Evolutionary conservation across 2,797 vertebrate species (phyloP), one percentile per base, ranked within the genome.

Genomic region (Carduelis carduelis): DNA sequence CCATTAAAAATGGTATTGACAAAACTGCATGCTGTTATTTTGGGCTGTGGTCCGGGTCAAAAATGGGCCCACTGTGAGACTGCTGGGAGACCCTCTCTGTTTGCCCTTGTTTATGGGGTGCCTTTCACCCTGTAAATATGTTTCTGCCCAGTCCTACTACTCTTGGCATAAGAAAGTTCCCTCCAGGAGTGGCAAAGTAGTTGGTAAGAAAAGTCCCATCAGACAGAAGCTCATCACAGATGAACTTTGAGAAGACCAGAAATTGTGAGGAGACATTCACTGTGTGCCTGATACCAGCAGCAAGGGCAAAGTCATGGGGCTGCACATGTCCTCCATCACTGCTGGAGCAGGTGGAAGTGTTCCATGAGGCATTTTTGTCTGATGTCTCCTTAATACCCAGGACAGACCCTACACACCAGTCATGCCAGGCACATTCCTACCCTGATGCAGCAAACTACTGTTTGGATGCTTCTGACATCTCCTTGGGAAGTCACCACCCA

Each of bases 251-350:
- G 50, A 68, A 39, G 57, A 82, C 14, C 14, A 50, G 61, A 70
- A 55, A 24, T 61, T 18, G 0, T 6, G 14, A 75, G 28, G n/a
- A 66, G 47, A 32, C 11, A 49, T 6, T 15, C 11, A 15, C 8
- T 28, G 20, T 10, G 11, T 32, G 34, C 39, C 66, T 55, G 70
- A 12, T 28, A 56, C 24, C 46, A 83, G 26, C 32, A 83, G 46
- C 19, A 35, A 64, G 30, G 22, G 7, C 3, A 41, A 70, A 78
- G 26, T 13, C 2, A 0, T 11, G n/a, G n/a, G 50, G 11, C 20
- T 60, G 43, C 63, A 9, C 0, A 0, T 44, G 30, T 37, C 26
- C 23, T 47, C 24, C 53, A 2, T 9, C 49, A 14, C 34, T 47
- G 50, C 2, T 64, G 35, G 32, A 66, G 34, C 50, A 88, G 43